Evolutionary conservation across 2,113 vertebrate species (phyloP), one percentile per base, ranked within the genome.

Genomic region (Saimiri boliviensis): DNA sequence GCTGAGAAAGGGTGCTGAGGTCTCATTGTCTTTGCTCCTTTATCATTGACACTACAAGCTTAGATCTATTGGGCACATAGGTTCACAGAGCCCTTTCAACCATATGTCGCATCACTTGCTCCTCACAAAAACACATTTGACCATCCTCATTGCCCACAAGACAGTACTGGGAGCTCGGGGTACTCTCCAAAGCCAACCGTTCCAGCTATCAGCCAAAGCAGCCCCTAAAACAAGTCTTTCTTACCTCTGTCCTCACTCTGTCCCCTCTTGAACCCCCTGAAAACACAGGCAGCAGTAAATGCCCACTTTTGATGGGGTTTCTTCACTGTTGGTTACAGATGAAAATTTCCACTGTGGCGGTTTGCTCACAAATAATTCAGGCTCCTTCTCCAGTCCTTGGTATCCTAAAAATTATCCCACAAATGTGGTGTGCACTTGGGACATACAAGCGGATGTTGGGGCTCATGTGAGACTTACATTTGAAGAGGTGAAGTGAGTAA

Each of bases 361-460:
- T 60, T 83, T 97, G 66, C 98, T 98, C 66, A 97, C 94, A 79
- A 93, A 96, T 68, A 82, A n/a, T 47, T 97, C 97, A 0, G 98
- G 97, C 92, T 91, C 97, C 32, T 96, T 98, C 95, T 94, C 95
- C 73, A 98, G 97, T 35, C 98, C 98, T 68, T 96, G 91, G 94
- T 97, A 97, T 8, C 98, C 98, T n/a, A 89, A 97, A 77, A 96
- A 96, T 1, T 97, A 98, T 54, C 98, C 98, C 8, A 90, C 60
- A 2, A 95, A 97, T 40, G 88, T 96, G 19, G 49, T 93, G 0
- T 98, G 97, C 76, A 23, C 47, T 82, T 98, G 98, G 98, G 96
- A 97, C 54, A 97, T 98, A 54, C 94, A 86, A 77, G 97, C 96
- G 82, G 97, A 97, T 0, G 2, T 2, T 60, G 27, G 42, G 5